Conservation (phyloP, 2,888 invertebrate genomes). For the Drosophila robusta region DNA sequence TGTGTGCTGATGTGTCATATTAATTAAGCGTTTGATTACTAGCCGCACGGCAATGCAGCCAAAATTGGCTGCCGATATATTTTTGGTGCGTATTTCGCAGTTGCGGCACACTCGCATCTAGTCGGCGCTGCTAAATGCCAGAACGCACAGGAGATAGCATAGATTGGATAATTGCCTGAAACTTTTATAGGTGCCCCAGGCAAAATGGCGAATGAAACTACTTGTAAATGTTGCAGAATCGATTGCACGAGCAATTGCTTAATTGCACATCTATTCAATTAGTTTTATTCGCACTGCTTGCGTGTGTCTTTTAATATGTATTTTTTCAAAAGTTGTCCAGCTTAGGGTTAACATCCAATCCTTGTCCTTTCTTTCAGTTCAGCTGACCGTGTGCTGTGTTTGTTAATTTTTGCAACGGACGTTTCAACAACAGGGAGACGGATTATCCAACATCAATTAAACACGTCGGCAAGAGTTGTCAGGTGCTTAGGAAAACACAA, state of each 20-base stretch:
- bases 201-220: constrained; percentile 20
- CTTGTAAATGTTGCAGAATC: constrained; percentile 18
- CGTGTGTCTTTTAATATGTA: neutral
- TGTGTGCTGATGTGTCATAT: constrained; percentile 67
- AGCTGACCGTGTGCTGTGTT: too few relatives aligned
- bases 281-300: constrained; percentile 5
- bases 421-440: too few relatives aligned
- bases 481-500: too few relatives aligned
- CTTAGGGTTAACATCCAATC: too few relatives aligned
- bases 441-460: too few relatives aligned
- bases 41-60: constrained; percentile 28
- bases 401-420: too few relatives aligned
- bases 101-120: constrained; percentile 9
- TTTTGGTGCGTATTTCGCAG: constrained; percentile 30
- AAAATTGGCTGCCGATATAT: constrained; percentile 43
- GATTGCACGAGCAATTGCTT: constrained; percentile 21
- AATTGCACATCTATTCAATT: constrained; percentile 26
- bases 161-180: constrained; percentile 63
- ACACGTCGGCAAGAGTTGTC: too few relatives aligned
- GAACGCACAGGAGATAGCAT: constrained; percentile 8
- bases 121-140: constrained; percentile 4
- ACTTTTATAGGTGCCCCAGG: constrained; percentile 57
- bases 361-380: too few relatives aligned
- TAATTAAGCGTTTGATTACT: constrained; percentile 78
- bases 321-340: too few relatives aligned